phyloP scores from a whole-genome alignment of 2,888 invertebrate species.

The Volucella inflata region DNA sequence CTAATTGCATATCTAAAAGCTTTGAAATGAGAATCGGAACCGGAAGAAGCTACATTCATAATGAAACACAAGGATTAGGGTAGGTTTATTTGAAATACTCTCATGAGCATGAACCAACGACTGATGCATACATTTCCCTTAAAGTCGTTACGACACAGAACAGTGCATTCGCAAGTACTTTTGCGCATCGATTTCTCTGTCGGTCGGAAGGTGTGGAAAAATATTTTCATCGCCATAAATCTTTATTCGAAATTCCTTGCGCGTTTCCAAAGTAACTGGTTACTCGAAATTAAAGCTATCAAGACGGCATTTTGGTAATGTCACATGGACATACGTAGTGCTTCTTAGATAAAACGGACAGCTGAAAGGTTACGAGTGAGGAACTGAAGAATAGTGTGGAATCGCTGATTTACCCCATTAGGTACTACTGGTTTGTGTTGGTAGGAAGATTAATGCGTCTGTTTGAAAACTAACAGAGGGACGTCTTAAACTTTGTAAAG shows the following conservation, averaged over 20 bases:
- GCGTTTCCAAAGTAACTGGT: slow-evolving; percentile 23
- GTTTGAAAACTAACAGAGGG: no score
- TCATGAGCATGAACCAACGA: background rate
- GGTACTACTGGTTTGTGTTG: no score
- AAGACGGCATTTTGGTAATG: slow-evolving; percentile 64
- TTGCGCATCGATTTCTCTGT: slow-evolving; percentile 67
- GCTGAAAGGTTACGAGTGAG: slow-evolving; percentile 30
- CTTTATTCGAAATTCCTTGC: slow-evolving; percentile 61
- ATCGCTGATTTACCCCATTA: no score
- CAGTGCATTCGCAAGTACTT: slow-evolving; percentile 62
- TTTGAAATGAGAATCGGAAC: no score
- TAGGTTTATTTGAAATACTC: background rate
- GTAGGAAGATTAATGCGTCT: no score
- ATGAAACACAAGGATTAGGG: no score
- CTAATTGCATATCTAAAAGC: no score
- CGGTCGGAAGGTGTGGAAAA: slow-evolving; percentile 72
- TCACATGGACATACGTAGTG: slow-evolving; percentile 64
- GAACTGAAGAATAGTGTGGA: no score
- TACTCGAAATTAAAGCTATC: slow-evolving; percentile 62
- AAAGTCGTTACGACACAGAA: slow-evolving; percentile 22
- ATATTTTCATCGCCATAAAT: slow-evolving; percentile 76
- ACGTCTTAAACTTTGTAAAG: no score
- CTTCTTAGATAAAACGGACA: slow-evolving; percentile 62
- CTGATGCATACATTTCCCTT: slow-evolving; percentile 3
- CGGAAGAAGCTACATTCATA: no score